phyloP scores from a whole-genome alignment of 2,797 vertebrate genomes.

The Leptodactylus fallax region DNA sequence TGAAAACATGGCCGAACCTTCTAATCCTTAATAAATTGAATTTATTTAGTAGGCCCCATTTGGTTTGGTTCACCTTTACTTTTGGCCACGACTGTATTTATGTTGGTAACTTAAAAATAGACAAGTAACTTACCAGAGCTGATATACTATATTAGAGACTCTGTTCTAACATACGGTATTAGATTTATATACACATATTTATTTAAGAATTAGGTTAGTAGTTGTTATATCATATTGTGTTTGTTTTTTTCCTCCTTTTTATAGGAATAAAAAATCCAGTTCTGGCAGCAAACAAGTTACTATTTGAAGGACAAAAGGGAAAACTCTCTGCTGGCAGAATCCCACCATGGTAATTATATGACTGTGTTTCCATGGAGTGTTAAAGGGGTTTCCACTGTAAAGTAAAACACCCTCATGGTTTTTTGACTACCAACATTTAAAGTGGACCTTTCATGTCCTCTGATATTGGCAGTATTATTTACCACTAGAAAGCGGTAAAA shows the following conservation, averaged over 20 bases:
- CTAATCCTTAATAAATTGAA: conserved; percentile 13
- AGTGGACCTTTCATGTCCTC: too few relatives aligned
- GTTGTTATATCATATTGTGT: not conserved
- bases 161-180: not conserved
- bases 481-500: too few relatives aligned
- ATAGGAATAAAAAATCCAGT: conserved; percentile 98
- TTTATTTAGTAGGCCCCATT: conserved; percentile 30
- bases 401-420: not conserved
- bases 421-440: conserved; percentile 37
- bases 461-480: too few relatives aligned
- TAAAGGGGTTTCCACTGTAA: not conserved
- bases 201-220: not conserved
- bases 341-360: conserved; percentile 92
- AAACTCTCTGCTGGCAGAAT: conserved; percentile 98
- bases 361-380: conserved; percentile 67
- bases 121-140: too few relatives aligned
- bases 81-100: not conserved
- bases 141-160: not conserved
- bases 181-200: not conserved
- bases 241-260: conserved; percentile 64
- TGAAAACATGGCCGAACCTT: conserved; percentile 26
- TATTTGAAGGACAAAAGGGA: conserved; percentile 97
- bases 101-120: not conserved
- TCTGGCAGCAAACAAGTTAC: conserved; percentile 92
- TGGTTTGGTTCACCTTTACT: conserved; percentile 20